Base-by-base conservation (phyloP, 2,888 invertebrate genomes). In the Mythimna lalbum region DNA sequence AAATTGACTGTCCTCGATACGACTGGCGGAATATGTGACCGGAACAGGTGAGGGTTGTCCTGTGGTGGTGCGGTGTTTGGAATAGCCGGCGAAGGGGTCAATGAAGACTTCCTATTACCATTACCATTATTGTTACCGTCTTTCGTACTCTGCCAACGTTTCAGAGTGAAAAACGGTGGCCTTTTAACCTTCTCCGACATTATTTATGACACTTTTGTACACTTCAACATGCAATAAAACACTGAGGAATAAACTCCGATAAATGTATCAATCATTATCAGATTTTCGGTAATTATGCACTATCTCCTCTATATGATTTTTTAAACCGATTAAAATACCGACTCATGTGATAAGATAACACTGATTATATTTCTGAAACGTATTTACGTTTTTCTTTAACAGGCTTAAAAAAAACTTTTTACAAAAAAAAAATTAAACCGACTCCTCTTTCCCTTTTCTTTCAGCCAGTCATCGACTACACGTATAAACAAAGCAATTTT, bases 121-220 rank as follows among this genome's bases (percentile, higher is more conserved):
- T 39, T 64, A 53, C 39, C 14, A 14, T 43, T 43, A 19, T 1
- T 14, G 14, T 43, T 43, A 43, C 75, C 68, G 52, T 36, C 90
- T 23, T 87, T 92, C 56, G 90, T 88, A 75, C 92, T 91, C 65
- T 91, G 93, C 90, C 91, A 93, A 52, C 94, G 89, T 69, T 90
- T 94, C n/a, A 95, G 71, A 49, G 85, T 92, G 76, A 95, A 93
- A 75, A 95, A 91, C 10, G 91, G 86, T 3, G 90, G 90, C 60
- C 90, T 94, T 73, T 94, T 95, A 60, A 90, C 79, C 80, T 94
- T 95, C 43, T 95, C 95, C 50, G 93, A 87, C 95, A 95, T 95
- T 75, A 84, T 85, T 23, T 80, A 83, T 85, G n/a, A 72, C 76
- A 81, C 83, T 80, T 80, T 56, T 33, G 21, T 23, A 80, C 83